These are phyloP conservation scores for Odontothrips loti DNA, from an alignment of 2,888 invertebrate genomes.

Conservation along the genomic window DNA sequence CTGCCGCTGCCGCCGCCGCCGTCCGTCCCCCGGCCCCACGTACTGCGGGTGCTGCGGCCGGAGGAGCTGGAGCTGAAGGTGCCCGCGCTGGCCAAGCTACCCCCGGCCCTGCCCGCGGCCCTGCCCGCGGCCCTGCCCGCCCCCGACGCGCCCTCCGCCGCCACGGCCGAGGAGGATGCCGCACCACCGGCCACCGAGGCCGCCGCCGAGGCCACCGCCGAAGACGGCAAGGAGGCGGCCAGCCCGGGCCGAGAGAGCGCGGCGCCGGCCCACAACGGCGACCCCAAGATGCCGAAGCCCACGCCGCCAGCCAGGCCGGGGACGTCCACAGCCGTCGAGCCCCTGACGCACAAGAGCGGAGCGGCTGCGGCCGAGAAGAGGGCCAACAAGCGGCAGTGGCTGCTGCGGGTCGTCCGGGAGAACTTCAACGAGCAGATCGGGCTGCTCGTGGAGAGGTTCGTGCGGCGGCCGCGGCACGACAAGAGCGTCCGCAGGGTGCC, in stretches of 20 bases:
- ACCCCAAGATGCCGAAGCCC: too few species aligned
- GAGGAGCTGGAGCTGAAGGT: slow-evolving; percentile 2
- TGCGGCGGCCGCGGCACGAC: slow-evolving; percentile 5
- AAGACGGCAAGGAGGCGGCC: neutral
- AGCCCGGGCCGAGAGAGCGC: neutral
- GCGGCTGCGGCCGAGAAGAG: neutral
- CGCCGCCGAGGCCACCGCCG: neutral
- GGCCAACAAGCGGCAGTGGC: neutral
- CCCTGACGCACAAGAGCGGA: neutral
- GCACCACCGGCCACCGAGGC: neutral
- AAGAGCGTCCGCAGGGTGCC: slow-evolving; percentile 18
- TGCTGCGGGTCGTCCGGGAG: neutral
- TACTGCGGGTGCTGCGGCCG: neutral
- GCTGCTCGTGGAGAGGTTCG: neutral
- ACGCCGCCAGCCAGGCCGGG: too few species aligned
- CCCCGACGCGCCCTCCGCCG: neutral
- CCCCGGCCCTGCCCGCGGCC: neutral
- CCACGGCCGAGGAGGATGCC: neutral
- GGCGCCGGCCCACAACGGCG: too few species aligned
- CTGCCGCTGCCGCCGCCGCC: neutral
- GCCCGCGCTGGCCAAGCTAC: neutral
- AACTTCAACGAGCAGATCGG: slow-evolving; percentile 26
- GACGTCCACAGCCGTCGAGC: neutral
- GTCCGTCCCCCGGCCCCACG: neutral
- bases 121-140: neutral